Evolutionary conservation across 2,888 invertebrate genomes (phyloP), one percentile per base, ranked within the genome.

Genomic region (Habrosyne pyritoides): DNA sequence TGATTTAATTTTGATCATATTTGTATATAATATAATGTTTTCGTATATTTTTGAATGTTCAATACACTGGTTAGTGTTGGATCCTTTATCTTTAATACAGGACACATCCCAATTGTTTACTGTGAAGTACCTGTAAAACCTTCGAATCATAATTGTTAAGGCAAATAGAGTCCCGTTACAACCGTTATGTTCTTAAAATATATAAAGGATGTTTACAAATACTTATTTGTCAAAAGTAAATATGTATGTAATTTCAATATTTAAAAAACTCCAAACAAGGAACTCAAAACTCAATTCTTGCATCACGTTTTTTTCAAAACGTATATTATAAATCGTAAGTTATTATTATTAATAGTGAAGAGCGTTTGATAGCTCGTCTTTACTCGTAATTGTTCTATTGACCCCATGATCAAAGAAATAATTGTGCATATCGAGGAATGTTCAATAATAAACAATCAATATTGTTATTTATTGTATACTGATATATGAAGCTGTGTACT

Each of bases 171-270:
- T 18, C 14, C 42, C 42, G 42, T 42, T 42, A 42, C 8, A 2
- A 42, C 42, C 14, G 42, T 42, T 42, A 42, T 42, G 6, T 18
- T 18, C 42, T 18, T 42, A 42, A 8, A 42, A 42, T n/a, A 42
- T 18, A 18, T 7, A 8, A 42, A 42, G 42, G 42, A 42, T 42
- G 18, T 42, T 42, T 42, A 42, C 18, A 18, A 8, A 42, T 42
- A 8, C 18, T 47, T 46, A 53, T 47, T 47, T 46, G 46, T 46
- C 21, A n/a, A 33, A 33, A n/a, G 46, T 28, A 47, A 47, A 28
- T 53, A 33, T 24, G 24, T 24, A n/a, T n/a, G n/a, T n/a, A 18
- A 14, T 6, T 42, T 42, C 33, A 42, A 42, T 18, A 42, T 42
- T 42, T 42, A 42, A 42, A 42, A 18, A 6, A 18, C 18, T 6